Conservation (phyloP, 2,113 vertebrate species). For the Dasyurus viverrinus region DNA sequence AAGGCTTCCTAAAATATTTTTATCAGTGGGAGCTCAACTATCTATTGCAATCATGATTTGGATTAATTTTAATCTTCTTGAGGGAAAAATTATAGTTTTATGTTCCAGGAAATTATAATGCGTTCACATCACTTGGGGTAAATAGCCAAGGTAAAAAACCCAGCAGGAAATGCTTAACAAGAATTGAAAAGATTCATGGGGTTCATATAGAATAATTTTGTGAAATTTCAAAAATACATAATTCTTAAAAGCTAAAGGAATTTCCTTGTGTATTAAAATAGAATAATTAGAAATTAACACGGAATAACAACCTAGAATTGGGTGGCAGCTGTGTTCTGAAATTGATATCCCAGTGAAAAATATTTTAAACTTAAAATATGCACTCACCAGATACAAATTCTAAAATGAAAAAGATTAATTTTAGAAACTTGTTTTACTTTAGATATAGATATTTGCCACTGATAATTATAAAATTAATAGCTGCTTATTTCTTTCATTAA, state of each 20-base stretch:
- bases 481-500: background rate
- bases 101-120: background rate
- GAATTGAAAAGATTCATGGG: background rate
- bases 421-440: background rate
- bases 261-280: background rate
- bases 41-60: background rate
- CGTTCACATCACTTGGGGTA: background rate
- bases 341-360: background rate
- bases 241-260: background rate
- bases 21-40: background rate
- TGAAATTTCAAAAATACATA: background rate
- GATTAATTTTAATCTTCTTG: slow-evolving; percentile 12
- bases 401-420: background rate
- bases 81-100: slow-evolving; percentile 24
- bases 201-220: background rate
- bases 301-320: background rate
- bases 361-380: background rate
- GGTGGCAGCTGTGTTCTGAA: background rate
- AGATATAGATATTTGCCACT: background rate
- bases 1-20: background rate
- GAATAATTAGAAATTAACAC: background rate
- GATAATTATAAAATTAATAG: background rate
- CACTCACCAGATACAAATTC: background rate
- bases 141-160: background rate
- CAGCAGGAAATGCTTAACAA: slow-evolving; percentile 25